These are phyloP conservation scores for Dreissena rostriformis DNA, from an alignment of 1,140 invertebrate species.

Conservation along the genomic window DNA sequence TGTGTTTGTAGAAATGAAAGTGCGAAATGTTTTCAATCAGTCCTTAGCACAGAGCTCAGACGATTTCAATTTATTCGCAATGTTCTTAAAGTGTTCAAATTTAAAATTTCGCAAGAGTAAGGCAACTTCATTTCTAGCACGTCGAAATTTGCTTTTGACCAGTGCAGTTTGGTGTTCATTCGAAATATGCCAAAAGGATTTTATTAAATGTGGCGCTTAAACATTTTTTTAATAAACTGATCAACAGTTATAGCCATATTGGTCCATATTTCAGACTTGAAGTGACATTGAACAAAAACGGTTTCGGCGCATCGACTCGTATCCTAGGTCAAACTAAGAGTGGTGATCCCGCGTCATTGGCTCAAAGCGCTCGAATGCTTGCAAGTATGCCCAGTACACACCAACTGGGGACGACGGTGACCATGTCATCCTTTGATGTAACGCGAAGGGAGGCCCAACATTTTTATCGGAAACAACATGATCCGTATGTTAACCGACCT, in stretches of 20 bases:
- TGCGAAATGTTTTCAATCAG: no score
- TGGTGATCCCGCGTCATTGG: not conserved
- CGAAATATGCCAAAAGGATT: not conserved
- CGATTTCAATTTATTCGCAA: no score
- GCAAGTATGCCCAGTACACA: no score
- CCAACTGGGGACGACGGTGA: no score
- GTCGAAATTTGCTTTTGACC: no score
- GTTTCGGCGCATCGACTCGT: constrained; percentile 6
- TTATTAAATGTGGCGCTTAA: not conserved
- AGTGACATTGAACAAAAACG: not conserved
- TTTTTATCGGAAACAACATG: not conserved
- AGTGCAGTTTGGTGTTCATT: no score
- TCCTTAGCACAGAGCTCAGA: no score
- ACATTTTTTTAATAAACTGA: not conserved
- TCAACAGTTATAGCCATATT: not conserved
- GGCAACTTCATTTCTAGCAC: no score
- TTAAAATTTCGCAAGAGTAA: no score
- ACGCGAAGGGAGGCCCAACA: not conserved
- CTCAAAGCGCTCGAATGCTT: constrained; percentile 8
- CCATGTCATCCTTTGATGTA: not conserved
- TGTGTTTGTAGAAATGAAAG: no score
- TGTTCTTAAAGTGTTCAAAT: no score
- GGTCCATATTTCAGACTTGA: not conserved
- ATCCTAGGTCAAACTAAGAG: not conserved
- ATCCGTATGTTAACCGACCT: constrained; percentile 18